These are phyloP conservation scores for Parazoanthus atlanticus DNA, from an alignment of 92 coral and sea anemone species.

Conservation along the genomic window DNA sequence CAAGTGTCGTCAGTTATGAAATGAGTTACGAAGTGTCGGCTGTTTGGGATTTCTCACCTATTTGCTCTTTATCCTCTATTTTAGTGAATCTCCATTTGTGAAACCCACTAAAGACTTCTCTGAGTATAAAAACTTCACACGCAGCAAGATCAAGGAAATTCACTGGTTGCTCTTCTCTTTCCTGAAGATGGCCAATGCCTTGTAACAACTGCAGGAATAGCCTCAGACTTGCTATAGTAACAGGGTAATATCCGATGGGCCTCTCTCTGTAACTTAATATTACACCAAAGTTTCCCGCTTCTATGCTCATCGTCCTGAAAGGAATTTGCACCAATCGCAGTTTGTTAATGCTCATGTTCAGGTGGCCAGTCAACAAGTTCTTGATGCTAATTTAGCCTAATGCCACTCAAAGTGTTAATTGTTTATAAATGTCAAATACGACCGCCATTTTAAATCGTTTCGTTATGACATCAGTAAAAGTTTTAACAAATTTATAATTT, in stretches of 20 bases:
- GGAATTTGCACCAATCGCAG: not conserved
- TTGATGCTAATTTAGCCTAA: not conserved
- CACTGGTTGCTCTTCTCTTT: conserved; percentile 59
- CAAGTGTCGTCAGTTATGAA: too few species aligned
- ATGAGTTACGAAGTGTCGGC: too few species aligned
- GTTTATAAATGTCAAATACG: too few species aligned
- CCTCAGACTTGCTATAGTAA: conserved; percentile 87
- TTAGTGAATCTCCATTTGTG: conserved; percentile 91
- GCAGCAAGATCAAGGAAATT: conserved; percentile 87
- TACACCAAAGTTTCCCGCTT: conserved; percentile 88
- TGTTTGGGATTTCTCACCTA: conserved; percentile 60
- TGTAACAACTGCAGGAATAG: conserved; percentile 78
- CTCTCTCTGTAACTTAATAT: conserved; percentile 81
- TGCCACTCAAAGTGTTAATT: too few species aligned
- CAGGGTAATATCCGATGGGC: conserved; percentile 80
- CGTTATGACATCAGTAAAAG: too few species aligned
- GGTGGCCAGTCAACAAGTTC: not conserved
- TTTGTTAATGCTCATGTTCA: not conserved
- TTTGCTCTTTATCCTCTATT: conserved; percentile 81
- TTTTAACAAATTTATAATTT: too few species aligned
- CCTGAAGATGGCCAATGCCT: conserved; percentile 75
- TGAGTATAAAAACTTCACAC: conserved; percentile 81
- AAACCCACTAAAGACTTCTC: conserved; percentile 91
- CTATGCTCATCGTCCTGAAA: conserved; percentile 78
- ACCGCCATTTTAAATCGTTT: too few species aligned